phyloP scores from a whole-genome alignment of 2,797 vertebrate genomes.

The Hylomyscus alleni region DNA sequence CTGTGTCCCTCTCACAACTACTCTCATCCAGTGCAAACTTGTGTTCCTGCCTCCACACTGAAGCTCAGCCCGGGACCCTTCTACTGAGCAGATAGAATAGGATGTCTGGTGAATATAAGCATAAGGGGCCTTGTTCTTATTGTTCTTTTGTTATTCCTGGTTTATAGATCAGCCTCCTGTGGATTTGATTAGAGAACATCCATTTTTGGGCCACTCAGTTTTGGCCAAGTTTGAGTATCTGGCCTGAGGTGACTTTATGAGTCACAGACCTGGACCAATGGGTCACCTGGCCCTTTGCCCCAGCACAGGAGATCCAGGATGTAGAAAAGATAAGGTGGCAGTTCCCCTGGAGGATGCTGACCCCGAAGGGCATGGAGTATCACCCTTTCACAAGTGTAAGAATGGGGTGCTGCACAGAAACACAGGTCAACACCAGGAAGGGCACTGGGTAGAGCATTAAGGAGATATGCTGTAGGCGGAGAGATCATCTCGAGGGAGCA shows the following conservation, averaged over 20 bases:
- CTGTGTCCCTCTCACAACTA: not conserved
- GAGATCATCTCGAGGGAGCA: not conserved
- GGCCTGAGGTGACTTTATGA: not conserved
- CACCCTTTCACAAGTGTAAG: not conserved
- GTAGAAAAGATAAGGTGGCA: not conserved
- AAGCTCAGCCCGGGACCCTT: too few species aligned
- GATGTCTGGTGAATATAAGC: not conserved
- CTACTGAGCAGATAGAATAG: too few species aligned
- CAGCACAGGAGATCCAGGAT: not conserved
- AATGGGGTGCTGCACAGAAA: not conserved
- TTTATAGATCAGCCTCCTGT: conserved; percentile 30
- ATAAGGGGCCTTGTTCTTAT: not conserved
- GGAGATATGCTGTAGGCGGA: not conserved
- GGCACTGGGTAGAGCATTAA: not conserved
- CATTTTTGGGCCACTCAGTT: not conserved
- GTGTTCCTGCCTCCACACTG: not conserved
- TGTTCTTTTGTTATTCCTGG: not conserved
- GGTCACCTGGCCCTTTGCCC: not conserved
- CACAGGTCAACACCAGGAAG: not conserved
- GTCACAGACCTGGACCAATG: not conserved
- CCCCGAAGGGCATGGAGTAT: not conserved
- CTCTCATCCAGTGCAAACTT: not conserved
- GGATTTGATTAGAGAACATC: conserved; percentile 1
- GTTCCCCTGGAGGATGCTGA: not conserved
- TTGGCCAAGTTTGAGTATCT: conserved; percentile 43